phyloP scores from a whole-genome alignment of 2,113 vertebrate genomes.

The Romanogobio albipinnatus region DNA sequence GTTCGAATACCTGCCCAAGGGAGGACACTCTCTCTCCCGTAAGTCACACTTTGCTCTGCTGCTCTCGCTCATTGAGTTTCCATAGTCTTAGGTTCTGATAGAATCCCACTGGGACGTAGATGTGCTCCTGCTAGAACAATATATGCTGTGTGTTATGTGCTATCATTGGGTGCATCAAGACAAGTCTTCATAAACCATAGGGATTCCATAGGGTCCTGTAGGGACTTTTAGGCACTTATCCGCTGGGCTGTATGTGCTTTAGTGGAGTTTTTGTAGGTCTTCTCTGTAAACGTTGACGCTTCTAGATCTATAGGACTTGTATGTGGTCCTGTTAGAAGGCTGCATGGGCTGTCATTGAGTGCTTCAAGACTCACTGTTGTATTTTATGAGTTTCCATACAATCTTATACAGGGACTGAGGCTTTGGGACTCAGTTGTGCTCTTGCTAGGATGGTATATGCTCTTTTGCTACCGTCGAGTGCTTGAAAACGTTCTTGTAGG shows the following conservation, averaged over 20 bases:
- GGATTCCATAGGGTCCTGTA: conserved; percentile 1
- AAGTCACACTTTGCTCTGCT: conserved; percentile 77
- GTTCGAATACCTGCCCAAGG: conserved; percentile 95
- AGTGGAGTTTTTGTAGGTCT: not conserved
- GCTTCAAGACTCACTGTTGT: not conserved
- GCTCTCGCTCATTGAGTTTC: conserved; percentile 25
- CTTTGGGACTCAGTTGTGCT: not conserved
- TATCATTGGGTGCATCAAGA: not conserved
- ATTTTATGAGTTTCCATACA: not conserved
- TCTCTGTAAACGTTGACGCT: not conserved
- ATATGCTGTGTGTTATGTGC: not conserved
- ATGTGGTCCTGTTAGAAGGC: not conserved
- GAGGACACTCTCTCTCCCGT: conserved; percentile 91
- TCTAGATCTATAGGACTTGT: not conserved
- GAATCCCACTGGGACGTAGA: not conserved
- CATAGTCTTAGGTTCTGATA: not conserved
- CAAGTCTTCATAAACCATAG: not conserved
- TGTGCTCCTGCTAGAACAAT: not conserved
- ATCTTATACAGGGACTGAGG: not conserved
- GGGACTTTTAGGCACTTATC: not conserved
- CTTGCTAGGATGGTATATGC: not conserved
- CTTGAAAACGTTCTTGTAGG: not conserved
- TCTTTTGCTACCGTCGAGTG: not conserved
- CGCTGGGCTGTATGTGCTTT: not conserved
- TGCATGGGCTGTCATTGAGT: not conserved